A percentile compares a stretch with the other conserved stretches of the same genome.
Conservation (phyloP, 2,888 invertebrate genomes). For the Tiliacea citrago region DNA sequence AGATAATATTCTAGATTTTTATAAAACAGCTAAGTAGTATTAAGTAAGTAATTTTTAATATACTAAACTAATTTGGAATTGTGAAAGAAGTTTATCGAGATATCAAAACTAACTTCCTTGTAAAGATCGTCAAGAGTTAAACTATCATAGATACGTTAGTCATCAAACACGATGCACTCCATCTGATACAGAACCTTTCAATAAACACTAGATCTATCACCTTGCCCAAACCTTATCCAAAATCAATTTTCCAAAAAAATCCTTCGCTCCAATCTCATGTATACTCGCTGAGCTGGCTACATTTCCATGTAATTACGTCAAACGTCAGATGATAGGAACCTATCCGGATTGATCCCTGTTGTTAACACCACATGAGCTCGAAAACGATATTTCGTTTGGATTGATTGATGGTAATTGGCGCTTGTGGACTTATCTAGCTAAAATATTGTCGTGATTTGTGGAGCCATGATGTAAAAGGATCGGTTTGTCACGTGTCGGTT, state of each 20-base stretch:
- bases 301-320: constrained; percentile 52
- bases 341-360: constrained; percentile 52
- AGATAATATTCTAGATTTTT: too few species aligned
- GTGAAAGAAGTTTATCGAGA: too few species aligned
- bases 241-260: constrained; percentile 6
- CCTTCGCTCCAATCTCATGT: background rate
- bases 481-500: background rate
- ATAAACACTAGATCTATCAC: background rate
- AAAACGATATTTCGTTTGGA: constrained; percentile 55
- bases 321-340: constrained; percentile 29
- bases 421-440: constrained; percentile 33
- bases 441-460: constrained; percentile 26
- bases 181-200: background rate
- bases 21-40: too few species aligned
- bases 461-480: constrained; percentile 10
- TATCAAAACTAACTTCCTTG: too few species aligned
- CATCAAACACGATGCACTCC: background rate
- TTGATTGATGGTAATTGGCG: constrained; percentile 35
- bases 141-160: too few species aligned
- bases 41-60: too few species aligned
- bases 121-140: background rate
- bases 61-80: background rate
- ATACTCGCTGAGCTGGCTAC: constrained; percentile 8
- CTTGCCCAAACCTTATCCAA: background rate
- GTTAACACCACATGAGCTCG: constrained; percentile 47